Evolutionary conservation across 2,113 vertebrate genomes (phyloP).

Genomic region (Dascyllus trimaculatus): DNA sequence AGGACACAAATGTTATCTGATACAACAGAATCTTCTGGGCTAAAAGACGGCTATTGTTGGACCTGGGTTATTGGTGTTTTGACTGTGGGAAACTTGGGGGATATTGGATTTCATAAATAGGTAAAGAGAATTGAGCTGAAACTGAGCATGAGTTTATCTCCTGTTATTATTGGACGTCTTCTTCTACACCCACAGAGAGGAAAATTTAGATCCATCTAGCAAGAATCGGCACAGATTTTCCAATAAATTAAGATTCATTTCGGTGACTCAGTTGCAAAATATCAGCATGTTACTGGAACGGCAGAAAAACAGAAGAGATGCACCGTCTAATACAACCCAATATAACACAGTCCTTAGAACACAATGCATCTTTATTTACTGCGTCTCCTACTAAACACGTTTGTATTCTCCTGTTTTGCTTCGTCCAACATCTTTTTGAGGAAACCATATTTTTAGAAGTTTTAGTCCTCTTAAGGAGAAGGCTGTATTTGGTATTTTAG

Average conservation of each 20-base stretch:
- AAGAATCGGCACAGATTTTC: not conserved
- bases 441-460: not conserved
- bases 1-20: constrained; percentile 42
- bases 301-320: not conserved
- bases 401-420: not conserved
- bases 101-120: constrained; percentile 39
- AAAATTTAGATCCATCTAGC: not conserved
- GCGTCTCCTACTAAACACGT: not conserved
- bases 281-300: not conserved
- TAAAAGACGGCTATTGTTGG: constrained; percentile 30
- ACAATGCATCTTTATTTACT: not conserved
- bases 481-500: not conserved
- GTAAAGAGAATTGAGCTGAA: constrained; percentile 19
- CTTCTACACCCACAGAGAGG: constrained; percentile 6
- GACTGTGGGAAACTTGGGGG: constrained; percentile 27
- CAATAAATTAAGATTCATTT: constrained; percentile 5
- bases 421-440: not conserved
- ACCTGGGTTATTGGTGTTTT: constrained; percentile 57
- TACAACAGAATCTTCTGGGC: constrained; percentile 33
- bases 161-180: constrained; percentile 32
- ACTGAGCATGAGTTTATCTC: constrained; percentile 30
- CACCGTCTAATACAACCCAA: not conserved
- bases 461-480: not conserved
- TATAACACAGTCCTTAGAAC: not conserved
- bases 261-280: not conserved